Percentiles rank a stretch among this genome's conserved stretches.
These are phyloP conservation scores for Cenopis cana DNA, from an alignment of 2,888 invertebrate species.

Conservation along the genomic window DNA sequence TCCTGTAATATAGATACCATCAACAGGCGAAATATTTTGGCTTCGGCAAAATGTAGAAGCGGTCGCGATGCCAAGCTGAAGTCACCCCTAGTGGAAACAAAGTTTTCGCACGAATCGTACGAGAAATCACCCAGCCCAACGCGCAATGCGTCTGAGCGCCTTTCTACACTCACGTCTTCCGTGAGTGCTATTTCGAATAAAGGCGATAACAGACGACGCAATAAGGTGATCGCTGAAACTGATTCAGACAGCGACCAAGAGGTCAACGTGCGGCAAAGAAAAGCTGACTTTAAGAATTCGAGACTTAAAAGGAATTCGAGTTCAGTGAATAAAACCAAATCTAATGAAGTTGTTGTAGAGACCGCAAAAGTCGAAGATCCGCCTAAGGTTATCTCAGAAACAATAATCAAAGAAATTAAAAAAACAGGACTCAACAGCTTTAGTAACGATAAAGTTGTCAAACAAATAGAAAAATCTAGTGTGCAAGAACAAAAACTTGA, in stretches of 20 bases:
- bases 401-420: constrained; percentile 71
- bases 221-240: constrained; percentile 77
- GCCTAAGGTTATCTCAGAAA: constrained; percentile 67
- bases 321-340: constrained; percentile 71
- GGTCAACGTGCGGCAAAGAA: constrained; percentile 74
- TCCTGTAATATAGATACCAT: constrained; percentile 92
- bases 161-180: constrained; percentile 82
- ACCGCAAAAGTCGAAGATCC: constrained; percentile 69
- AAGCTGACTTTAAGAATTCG: constrained; percentile 77
- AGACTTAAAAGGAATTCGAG: constrained; percentile 78
- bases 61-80: constrained; percentile 90
- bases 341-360: constrained; percentile 64
- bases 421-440: constrained; percentile 68
- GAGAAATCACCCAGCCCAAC: constrained; percentile 81
- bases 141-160: constrained; percentile 79
- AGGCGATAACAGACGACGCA: constrained; percentile 79
- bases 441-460: constrained; percentile 51
- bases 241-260: constrained; percentile 76
- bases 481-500: constrained; percentile 48
- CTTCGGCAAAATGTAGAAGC: constrained; percentile 94
- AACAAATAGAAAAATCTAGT: constrained; percentile 55
- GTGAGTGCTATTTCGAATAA: constrained; percentile 83
- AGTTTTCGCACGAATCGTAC: constrained; percentile 86
- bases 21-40: constrained; percentile 94
- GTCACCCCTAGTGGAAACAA: constrained; percentile 89